Conservation (phyloP, 2,888 invertebrate species). For the Scrobipalpa costella region DNA sequence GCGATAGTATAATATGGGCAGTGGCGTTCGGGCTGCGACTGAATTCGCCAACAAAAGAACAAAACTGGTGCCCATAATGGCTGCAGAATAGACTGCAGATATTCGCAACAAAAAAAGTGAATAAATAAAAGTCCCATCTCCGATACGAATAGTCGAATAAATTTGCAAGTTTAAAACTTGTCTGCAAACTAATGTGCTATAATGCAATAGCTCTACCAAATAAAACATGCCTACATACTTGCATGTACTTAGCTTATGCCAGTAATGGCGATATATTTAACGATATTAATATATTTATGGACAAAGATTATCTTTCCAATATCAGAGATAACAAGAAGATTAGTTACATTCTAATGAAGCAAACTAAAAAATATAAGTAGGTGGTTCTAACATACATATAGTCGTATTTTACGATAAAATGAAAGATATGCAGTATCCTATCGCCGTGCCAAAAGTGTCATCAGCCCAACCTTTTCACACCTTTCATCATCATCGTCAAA, state of each 20-base stretch:
- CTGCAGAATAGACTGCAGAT: not conserved
- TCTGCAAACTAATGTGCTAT: conserved; percentile 2
- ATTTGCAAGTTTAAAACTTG: conserved; percentile 13
- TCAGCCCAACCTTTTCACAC: no score
- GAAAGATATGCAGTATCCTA: no score
- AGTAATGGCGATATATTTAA: not conserved
- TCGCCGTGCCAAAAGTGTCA: no score
- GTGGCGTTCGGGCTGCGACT: conserved; percentile 19
- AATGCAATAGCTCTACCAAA: not conserved
- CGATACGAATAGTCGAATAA: conserved; percentile 8
- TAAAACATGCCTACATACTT: not conserved
- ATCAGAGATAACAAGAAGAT: no score
- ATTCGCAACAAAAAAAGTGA: conserved; percentile 9
- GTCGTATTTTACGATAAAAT: no score
- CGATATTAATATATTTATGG: no score
- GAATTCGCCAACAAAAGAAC: conserved; percentile 23
- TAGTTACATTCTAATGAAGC: no score
- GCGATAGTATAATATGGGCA: conserved; percentile 39
- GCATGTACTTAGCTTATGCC: not conserved
- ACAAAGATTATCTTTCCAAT: no score
- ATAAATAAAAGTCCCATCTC: conserved; percentile 12
- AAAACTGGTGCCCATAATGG: conserved; percentile 15
- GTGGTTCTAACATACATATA: no score
- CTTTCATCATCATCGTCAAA: no score
- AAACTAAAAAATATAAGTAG: no score